Conservation (phyloP, 2,113 vertebrate species). For the Fulmarus glacialis region DNA sequence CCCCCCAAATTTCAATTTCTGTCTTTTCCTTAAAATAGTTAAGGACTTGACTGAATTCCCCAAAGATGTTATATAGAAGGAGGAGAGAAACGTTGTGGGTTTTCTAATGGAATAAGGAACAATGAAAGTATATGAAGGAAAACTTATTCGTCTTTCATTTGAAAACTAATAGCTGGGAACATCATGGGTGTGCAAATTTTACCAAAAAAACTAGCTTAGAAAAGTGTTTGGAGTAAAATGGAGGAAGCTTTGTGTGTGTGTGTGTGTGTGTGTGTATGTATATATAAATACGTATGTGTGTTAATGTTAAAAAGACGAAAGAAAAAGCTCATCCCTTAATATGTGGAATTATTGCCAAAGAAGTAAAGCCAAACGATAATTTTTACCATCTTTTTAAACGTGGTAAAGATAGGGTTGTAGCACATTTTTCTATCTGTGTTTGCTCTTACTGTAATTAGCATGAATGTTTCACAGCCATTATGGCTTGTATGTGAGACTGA, state of each 20-base stretch:
- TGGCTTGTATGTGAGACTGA: background rate
- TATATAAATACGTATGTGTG: background rate
- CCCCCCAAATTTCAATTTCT: background rate
- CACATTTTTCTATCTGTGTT: background rate
- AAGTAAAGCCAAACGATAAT: background rate
- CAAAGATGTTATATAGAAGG: background rate
- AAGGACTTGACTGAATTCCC: background rate
- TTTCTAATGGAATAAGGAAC: background rate
- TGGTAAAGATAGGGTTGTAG: background rate
- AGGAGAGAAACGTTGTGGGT: background rate
- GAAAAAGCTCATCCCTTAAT: background rate
- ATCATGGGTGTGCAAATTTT: background rate
- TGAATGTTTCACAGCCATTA: background rate
- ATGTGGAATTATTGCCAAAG: background rate
- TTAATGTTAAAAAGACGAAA: background rate
- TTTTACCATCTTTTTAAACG: background rate
- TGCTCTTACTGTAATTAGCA: background rate
- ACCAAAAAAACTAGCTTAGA: background rate
- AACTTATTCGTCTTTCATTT: background rate
- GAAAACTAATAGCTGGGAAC: background rate
- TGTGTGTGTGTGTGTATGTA: accelerated
- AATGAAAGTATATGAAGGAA: background rate
- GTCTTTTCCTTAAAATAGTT: background rate
- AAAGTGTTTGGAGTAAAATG: background rate
- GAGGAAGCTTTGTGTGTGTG: background rate